phyloP scores from a whole-genome alignment of 2,888 invertebrate genomes.

The Leuctra nigra region DNA sequence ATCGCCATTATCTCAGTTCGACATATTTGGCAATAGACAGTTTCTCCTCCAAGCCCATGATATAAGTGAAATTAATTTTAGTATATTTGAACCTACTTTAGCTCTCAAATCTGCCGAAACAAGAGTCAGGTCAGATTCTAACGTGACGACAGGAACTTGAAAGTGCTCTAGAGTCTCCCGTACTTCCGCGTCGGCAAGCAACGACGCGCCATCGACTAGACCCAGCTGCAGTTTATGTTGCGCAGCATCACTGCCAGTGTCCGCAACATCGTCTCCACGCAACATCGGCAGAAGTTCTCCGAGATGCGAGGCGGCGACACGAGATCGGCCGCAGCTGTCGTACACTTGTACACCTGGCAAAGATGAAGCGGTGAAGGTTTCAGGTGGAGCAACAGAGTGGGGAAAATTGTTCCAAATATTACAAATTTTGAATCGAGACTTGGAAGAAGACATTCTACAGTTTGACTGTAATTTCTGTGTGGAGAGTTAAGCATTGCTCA shows the following conservation, averaged over 20 bases:
- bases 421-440: too few relatives aligned
- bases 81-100: constrained; percentile 23
- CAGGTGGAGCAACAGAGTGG: too few relatives aligned
- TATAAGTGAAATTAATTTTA: too few relatives aligned
- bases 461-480: too few relatives aligned
- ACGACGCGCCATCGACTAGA: constrained; percentile 23
- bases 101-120: constrained; percentile 27
- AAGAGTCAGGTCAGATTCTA: constrained; percentile 18
- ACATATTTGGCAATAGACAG: too few relatives aligned
- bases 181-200: constrained; percentile 22
- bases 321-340: constrained; percentile 24
- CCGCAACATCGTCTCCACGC: constrained; percentile 13
- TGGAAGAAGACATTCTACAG: too few relatives aligned
- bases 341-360: constrained; percentile 22
- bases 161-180: constrained; percentile 18
- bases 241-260: neutral
- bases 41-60: too few relatives aligned
- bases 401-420: too few relatives aligned
- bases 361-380: too few relatives aligned
- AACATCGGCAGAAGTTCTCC: constrained; percentile 23
- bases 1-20: too few relatives aligned
- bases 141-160: constrained; percentile 20
- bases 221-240: constrained; percentile 21
- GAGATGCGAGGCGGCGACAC: constrained; percentile 23
- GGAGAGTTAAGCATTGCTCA: too few relatives aligned